Evolutionary conservation across 2,888 invertebrate species (phyloP), one percentile per base, ranked within the genome.

Genomic region (Agrilus mali): DNA sequence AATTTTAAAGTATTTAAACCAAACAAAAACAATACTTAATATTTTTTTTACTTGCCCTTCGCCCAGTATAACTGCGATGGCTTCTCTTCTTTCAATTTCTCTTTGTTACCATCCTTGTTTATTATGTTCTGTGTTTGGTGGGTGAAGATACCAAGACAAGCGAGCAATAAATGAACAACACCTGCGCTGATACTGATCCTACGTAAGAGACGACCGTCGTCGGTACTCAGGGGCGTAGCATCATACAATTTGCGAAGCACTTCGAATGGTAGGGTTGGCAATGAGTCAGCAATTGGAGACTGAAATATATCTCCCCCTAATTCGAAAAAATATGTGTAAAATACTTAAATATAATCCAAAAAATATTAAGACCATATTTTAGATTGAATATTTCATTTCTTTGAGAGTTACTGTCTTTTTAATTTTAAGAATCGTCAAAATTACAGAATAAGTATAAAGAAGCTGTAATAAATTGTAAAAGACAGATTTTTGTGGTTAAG

Each of bases 81-180:
- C 79, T 20, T 50, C 22, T 66, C 65, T 38, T 65, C 65, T 44
- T 64, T 64, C 33, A 50, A 43, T 56, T 61, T 60, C 31, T 54
- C 48, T 37, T 42, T 41, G n/a, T 55, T 56, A 45, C 61, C 65
- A 46, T 60, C 65, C 44, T 52, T 58, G 4, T 50, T 51, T 36
- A 42, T 59, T 40, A 70, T 68, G 42, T 45, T 46, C 43, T 78
- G 78, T 0, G 77, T 73, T 58, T 86, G 86, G 62, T 87, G 87
- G 7, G 92, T 90, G 63, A 94, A 89, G 33, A 90, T 85, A 2
- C 90, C 84, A 43, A 95, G 73, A 59, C 92, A 93, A 41, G 86
- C 84, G 34, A 95, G 74, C 54, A 94, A 73, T 41, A 94, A 75
- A 54, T 90, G 79, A 55, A 90, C 78, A 32, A 87, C 88, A 17